These are phyloP conservation scores for Pachyuromys duprasi DNA, from an alignment of 2,797 vertebrate genomes.

Conservation along the genomic window DNA sequence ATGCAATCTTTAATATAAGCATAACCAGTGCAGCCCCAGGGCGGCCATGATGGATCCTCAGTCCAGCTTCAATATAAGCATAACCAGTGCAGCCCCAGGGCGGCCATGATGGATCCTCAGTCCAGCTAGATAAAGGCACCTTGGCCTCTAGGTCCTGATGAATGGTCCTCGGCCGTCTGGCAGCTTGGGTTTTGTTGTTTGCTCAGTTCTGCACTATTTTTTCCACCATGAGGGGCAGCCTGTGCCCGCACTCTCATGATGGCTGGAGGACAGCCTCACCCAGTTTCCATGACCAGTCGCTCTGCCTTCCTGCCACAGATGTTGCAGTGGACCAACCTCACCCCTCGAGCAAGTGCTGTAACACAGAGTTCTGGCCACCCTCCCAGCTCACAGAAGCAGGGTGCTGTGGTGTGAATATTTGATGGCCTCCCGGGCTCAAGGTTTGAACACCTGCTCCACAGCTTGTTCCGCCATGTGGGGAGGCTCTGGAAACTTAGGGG, in stretches of 20 bases:
- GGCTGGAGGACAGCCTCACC: neutral
- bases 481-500: neutral
- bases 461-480: neutral
- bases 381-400: neutral
- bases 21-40: neutral
- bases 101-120: neutral
- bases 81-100: neutral
- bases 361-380: neutral
- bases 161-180: neutral
- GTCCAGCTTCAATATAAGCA: constrained; percentile 27
- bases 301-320: neutral
- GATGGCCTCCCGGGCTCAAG: neutral
- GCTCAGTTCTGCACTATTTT: neutral
- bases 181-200: neutral
- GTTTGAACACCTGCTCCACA: neutral
- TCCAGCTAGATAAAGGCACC: neutral
- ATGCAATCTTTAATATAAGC: neutral
- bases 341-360: too few species aligned
- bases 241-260: neutral
- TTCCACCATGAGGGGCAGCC: neutral
- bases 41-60: neutral
- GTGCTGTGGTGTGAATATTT: neutral
- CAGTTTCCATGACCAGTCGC: neutral
- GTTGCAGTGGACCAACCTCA: neutral
- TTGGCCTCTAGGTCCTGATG: neutral